Evolutionary conservation across 2,113 vertebrate genomes (phyloP).

Genomic region (Tragelaphus buxtoni): DNA sequence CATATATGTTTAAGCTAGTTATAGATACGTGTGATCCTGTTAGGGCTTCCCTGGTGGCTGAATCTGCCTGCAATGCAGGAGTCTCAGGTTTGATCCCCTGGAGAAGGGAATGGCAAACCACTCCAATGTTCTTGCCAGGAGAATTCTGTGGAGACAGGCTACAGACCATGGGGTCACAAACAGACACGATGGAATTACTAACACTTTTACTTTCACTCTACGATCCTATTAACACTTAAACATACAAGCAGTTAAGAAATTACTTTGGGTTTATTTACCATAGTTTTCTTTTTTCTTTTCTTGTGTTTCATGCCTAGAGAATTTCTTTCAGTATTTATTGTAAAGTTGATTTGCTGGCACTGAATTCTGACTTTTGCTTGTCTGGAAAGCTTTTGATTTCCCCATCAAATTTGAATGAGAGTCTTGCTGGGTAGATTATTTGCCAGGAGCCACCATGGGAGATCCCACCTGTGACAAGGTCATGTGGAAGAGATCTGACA

Average conservation of each 20-base stretch:
- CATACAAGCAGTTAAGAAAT: too few species aligned
- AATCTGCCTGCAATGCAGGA: neutral
- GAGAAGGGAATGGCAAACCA: neutral
- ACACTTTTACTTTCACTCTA: neutral
- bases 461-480: too few species aligned
- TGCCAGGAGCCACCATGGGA: too few species aligned
- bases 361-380: neutral
- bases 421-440: neutral
- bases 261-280: neutral
- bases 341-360: neutral
- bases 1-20: neutral
- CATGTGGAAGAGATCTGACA: too few species aligned
- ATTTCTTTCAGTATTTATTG: neutral
- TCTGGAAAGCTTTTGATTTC: neutral
- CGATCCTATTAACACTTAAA: neutral
- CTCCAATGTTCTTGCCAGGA: neutral
- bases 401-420: neutral
- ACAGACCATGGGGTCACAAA: neutral
- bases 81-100: neutral
- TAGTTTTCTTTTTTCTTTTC: neutral
- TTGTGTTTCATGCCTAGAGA: neutral
- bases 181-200: neutral
- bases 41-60: neutral
- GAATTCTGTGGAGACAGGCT: neutral
- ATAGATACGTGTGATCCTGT: neutral